Evolutionary conservation across 1,140 invertebrate species (phyloP).

Genomic region (Phymastichus coffea): DNA sequence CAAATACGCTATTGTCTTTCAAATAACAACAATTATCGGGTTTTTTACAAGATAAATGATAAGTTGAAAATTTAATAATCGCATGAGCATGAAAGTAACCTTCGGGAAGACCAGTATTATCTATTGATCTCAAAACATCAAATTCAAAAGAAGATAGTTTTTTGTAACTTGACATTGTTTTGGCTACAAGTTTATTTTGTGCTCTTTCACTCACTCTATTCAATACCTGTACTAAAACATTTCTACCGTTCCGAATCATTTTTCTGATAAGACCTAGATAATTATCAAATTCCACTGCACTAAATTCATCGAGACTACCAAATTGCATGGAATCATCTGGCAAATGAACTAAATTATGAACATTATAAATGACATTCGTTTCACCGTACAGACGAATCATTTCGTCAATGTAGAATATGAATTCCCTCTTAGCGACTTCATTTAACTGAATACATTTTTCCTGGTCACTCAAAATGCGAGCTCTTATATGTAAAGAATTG

Average conservation of each 20-base stretch:
- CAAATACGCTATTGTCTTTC: constrained; percentile 23
- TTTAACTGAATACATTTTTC: background rate
- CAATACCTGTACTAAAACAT: background rate
- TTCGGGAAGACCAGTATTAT: background rate
- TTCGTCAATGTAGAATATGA: constrained; percentile 28
- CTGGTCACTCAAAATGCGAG: constrained; percentile 10
- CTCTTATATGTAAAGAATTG: constrained; percentile 19
- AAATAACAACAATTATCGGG: constrained; percentile 33
- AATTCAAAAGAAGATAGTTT: too few relatives aligned
- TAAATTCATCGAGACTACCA: constrained; percentile 21
- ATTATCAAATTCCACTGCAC: constrained; percentile 8
- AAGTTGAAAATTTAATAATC: constrained; percentile 24
- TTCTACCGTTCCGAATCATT: background rate
- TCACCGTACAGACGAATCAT: constrained; percentile 29
- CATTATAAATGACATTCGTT: constrained; percentile 31
- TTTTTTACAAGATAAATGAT: constrained; percentile 16
- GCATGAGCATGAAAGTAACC: constrained; percentile 19
- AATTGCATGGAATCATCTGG: constrained; percentile 17
- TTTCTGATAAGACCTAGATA: constrained; percentile 4
- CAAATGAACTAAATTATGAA: constrained; percentile 35
- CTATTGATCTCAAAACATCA: too few relatives aligned
- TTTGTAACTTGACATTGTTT: background rate
- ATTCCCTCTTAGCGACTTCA: constrained; percentile 14
- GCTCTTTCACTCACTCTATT: constrained; percentile 5
- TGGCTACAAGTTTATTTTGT: too few relatives aligned